Base-by-base conservation (phyloP, 2,888 invertebrate species). In the Acrobeloides nanus region DNA sequence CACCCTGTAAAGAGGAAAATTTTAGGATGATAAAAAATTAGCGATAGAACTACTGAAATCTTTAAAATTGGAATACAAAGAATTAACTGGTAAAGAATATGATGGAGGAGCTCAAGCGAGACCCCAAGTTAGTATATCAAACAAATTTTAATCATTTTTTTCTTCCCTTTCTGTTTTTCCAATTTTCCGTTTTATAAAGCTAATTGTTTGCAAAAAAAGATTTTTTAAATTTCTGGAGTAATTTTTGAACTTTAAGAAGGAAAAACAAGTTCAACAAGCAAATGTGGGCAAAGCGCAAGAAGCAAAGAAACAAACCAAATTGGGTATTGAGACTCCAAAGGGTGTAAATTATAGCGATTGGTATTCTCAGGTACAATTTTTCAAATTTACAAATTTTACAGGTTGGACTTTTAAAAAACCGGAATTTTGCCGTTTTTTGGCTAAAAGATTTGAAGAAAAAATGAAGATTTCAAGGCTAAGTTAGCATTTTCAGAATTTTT, bases 281-380 rank as follows among this genome's bases (percentile, higher is more conserved):
- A 42, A 29, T 21, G 33, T 33, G 20, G 38, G 38, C 33, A 38
- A 17, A 18, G 51, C 25, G 10, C 47, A 31, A 12, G 64, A 62
- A 26, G 64, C 74, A 0, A 92, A 93, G 78, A 93, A 93, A 72
- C 84, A 89, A 71, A 92, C 93, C 0, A 81, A 90, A 41, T 78
- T 99, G 6, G 93, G 97, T 2, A 76, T 99, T 20, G 95, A 95
- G 75, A 88, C 85, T 0, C 85, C 82, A 63, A 99, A 97, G 75
- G 85, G 85, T 64, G 89, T 86, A 21, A 88, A 90, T 74, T 79
- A 97, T 24, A 81, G 93, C 0, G 93, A 95, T 53, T 99, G 97
- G 97, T 99, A 95, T 76, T 87, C 90, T 0, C 93, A 67, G 63
- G 64, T 64, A 24, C 15, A 24, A 4, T n/a, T 17, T 32, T 4